Base-by-base conservation (phyloP, 1,140 invertebrate species). In the Drosophila pseudoobscura region DNA sequence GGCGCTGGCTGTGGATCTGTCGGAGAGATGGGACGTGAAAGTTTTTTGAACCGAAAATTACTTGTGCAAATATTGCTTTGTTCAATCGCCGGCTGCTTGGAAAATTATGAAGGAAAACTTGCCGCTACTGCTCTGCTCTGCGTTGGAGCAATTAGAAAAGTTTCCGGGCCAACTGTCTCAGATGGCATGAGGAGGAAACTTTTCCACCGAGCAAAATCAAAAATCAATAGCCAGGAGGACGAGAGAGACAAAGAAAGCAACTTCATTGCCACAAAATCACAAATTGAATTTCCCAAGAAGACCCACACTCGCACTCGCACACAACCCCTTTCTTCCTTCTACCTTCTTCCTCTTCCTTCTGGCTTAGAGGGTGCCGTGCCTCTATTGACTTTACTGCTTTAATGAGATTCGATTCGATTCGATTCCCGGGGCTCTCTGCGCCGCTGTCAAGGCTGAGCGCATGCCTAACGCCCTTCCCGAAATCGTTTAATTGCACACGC, bases 11-110 rank as follows among this genome's bases (percentile, higher is more conserved):
- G 17, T 26, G 31, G 11, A 11, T 29, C 17, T 55, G 53, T 13
- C 46, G 66, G 59, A 11, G 29, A 17, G 43, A 17, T 50, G 39
- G 56, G 63, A 79, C 64, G 65, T 66, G 75, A 39, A 83, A 83
- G 75, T 83, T 83, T 82, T 62, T 49, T 50, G 45, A 43, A 66
- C 74, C 50, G 60, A 65, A 83, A 84, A 80, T 85, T 76, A 85
- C 73, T 85, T 85, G 80, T 59, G 61, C 82, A 85, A 85, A 85
- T 87, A 85, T 80, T 77, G 80, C 74, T 87, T 80, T 85, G 80
- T 85, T 80, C 77, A 77, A 85, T 80, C 56, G 57, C 47, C 68
- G 57, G 20, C 54, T 69, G 79, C 64, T 63, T 79, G 59, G 78
- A 13, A 80, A 87, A 77, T 85, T 80, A 84, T 84, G 80, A 80